phyloP scores from a whole-genome alignment of 1,140 invertebrate species.

The Bombus consobrinus region DNA sequence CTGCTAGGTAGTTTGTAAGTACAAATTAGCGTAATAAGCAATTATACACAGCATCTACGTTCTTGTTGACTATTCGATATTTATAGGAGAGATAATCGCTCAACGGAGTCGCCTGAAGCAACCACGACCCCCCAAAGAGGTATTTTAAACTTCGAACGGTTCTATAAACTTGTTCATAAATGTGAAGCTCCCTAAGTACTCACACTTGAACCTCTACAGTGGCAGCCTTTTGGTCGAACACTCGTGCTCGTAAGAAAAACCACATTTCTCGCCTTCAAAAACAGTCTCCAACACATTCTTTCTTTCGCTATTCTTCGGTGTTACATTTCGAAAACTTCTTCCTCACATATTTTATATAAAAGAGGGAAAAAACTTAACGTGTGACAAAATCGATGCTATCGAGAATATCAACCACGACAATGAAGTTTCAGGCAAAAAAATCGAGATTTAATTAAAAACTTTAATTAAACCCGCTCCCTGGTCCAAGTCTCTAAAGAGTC shows the following conservation, averaged over 20 bases:
- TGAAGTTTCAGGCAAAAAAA: not conserved
- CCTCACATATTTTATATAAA: too few species aligned
- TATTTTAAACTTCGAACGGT: not conserved
- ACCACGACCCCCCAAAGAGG: not conserved
- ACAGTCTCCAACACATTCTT: not conserved
- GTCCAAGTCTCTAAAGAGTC: not conserved
- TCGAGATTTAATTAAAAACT: slow-evolving; percentile 34
- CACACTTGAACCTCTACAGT: not conserved
- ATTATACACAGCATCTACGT: not conserved
- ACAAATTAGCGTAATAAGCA: not conserved
- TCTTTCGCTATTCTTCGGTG: too few species aligned
- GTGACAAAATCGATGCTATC: not conserved
- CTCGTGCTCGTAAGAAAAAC: not conserved
- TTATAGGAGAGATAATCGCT: not conserved
- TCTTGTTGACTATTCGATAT: not conserved
- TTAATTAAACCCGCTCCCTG: slow-evolving; percentile 15
- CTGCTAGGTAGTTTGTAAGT: not conserved
- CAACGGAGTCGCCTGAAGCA: not conserved
- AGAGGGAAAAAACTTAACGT: not conserved
- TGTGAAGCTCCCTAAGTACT: not conserved
- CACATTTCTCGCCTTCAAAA: not conserved
- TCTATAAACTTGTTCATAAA: too few species aligned
- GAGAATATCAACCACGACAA: not conserved
- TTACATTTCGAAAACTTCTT: too few species aligned
- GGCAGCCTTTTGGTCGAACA: not conserved